Evolutionary conservation across 2,113 vertebrate species (phyloP).

Genomic region (Dolichotis patagonum): DNA sequence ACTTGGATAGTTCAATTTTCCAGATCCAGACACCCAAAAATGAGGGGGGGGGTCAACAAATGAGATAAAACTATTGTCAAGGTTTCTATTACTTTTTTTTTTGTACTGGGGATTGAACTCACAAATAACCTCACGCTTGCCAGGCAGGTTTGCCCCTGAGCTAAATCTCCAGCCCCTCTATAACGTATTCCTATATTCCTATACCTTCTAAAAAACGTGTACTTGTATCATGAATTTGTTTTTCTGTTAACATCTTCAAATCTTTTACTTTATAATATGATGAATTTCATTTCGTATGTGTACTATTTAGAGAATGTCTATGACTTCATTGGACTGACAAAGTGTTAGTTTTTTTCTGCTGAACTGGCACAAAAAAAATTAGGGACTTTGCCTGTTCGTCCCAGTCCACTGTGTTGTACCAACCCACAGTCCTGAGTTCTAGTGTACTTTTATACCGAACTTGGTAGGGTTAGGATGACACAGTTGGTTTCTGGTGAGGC

Average conservation of each 20-base stretch:
- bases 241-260: not conserved
- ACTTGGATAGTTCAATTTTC: constrained; percentile 23
- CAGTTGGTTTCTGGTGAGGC: not conserved
- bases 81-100: not conserved
- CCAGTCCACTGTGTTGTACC: not conserved
- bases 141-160: too few species aligned
- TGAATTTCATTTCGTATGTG: constrained; percentile 25
- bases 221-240: not conserved
- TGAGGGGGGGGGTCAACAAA: not conserved
- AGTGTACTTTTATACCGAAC: not conserved
- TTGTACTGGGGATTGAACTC: too few species aligned
- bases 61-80: constrained; percentile 3
- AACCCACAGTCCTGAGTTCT: not conserved
- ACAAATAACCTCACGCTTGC: too few species aligned
- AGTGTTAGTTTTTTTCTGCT: not conserved
- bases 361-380: not conserved
- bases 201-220: not conserved
- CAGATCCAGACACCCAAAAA: not conserved
- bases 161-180: too few species aligned
- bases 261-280: constrained; percentile 20
- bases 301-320: not conserved
- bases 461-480: not conserved
- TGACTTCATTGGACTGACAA: not conserved
- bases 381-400: constrained; percentile 15
- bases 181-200: not conserved